phyloP scores from a whole-genome alignment of 2,113 vertebrate genomes.

The Gymnocephalus cernua region DNA sequence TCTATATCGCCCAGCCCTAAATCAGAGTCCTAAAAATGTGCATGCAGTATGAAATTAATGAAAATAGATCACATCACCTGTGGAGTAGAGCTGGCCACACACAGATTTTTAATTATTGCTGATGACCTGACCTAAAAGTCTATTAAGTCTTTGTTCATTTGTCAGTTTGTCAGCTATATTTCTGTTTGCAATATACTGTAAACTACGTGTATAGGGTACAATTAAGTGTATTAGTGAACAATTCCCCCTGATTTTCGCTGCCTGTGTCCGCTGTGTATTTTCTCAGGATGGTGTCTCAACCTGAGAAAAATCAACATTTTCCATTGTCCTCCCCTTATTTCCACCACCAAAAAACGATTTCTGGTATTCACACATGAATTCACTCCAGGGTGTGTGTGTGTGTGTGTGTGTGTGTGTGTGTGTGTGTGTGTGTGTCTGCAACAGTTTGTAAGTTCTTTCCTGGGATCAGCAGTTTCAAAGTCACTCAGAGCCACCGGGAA shows the following conservation, averaged over 20 bases:
- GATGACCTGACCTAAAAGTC: neutral
- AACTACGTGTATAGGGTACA: neutral
- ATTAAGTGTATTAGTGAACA: neutral
- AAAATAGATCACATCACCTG: neutral
- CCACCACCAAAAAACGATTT: neutral
- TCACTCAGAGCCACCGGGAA: conserved; percentile 18
- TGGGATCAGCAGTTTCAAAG: conserved; percentile 24
- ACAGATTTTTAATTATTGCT: neutral
- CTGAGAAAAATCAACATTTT: neutral
- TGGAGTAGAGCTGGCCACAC: neutral
- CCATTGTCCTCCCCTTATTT: neutral
- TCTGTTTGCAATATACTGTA: conserved; percentile 19
- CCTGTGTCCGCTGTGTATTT: neutral
- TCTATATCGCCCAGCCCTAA: too few species aligned
- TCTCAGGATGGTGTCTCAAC: neutral
- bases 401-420: neutral
- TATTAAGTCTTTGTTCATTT: neutral
- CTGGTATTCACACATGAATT: neutral
- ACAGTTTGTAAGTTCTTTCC: conserved; percentile 1
- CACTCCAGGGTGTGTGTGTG: neutral
- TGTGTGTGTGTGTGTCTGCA: neutral
- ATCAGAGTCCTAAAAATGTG: neutral
- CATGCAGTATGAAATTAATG: neutral
- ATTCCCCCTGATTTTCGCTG: neutral
- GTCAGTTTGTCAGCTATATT: neutral